These are phyloP conservation scores for Albula glossodonta DNA, from an alignment of 2,113 vertebrate species.

Conservation along the genomic window DNA sequence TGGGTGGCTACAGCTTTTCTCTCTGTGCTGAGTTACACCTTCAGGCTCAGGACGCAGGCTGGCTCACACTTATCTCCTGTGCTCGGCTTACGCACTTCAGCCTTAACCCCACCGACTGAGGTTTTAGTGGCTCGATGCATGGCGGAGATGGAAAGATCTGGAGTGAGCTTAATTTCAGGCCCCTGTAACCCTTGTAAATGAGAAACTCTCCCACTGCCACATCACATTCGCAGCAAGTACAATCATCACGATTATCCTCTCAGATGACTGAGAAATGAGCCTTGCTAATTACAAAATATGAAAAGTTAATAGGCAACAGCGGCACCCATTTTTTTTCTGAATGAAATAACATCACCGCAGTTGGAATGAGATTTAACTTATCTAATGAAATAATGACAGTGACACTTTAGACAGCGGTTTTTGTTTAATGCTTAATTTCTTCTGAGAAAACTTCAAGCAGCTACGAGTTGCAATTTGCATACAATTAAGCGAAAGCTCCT, in stretches of 20 bases:
- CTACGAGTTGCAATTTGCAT: background rate
- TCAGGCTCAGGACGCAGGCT: too few relatives aligned
- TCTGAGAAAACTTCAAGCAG: background rate
- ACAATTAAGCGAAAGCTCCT: background rate
- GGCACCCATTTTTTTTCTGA: background rate
- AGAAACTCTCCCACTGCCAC: background rate
- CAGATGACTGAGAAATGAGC: background rate
- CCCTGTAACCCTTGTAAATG: background rate
- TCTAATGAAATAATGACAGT: background rate
- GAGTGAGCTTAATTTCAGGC: background rate
- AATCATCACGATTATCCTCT: background rate
- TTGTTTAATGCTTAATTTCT: background rate
- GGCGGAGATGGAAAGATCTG: background rate
- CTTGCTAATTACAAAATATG: background rate
- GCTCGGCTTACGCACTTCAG: too few relatives aligned
- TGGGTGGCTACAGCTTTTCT: too few relatives aligned
- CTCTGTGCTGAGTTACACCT: too few relatives aligned
- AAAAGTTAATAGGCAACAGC: background rate
- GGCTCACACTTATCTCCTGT: too few relatives aligned
- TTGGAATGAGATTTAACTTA: background rate
- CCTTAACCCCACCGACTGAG: too few relatives aligned
- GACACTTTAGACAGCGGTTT: conserved; percentile 1
- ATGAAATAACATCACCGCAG: background rate
- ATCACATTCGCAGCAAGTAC: background rate
- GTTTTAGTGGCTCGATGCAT: too few relatives aligned